Evolutionary conservation across 37 sponge, comb jelly and placozoan species (phyloP), one percentile per base, ranked within the genome.

Genomic region (Agelas oroides): DNA sequence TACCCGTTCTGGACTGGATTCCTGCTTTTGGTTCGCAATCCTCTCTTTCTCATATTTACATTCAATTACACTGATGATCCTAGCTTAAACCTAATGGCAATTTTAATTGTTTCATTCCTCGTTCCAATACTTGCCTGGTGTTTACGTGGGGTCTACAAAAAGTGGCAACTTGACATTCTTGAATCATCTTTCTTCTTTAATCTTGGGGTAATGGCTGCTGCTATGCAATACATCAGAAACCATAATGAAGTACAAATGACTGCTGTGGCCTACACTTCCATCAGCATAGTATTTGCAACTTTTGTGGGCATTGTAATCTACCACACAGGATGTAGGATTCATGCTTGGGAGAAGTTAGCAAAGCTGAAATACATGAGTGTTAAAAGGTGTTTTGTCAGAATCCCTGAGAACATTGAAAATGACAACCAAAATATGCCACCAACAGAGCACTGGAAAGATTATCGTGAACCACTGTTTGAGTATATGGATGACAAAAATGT

Each of bases 1-100:
- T 65, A 28, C 39, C 60, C 61, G 11, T 64, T 76, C 67, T 84
- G 85, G 85, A 74, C 85, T 21, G 85, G 85, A 40, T 27, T 75
- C 25, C 76, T 84, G 14, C 68, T 84, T 0, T 66, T 84, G 14
- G 60, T 63, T 25, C 66, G 85, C 23, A 57, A 61, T 41, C 33
- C 59, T 25, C 30, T 59, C 17, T 71, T 59, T 25, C 34, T 83
- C 21, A 58, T 34, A 24, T 76, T 76, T 57, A 32, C 76, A n/a
- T 32, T 70, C 53, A 59, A 62, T 30, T 33, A 33, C 12, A 1
- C 20, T 17, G 30, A 30, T 35, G 58, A 61, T 2, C 5, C 57
- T 0, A 32, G 12, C 31, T 24, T 35, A 1, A 71, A 39, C 13
- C 57, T 36, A 1, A 25, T 41, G 41, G 30, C 53, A 1, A 83